Evolutionary conservation across 2,888 invertebrate species (phyloP), one percentile per base, ranked within the genome.

Genomic region (Cryptops parisi): DNA sequence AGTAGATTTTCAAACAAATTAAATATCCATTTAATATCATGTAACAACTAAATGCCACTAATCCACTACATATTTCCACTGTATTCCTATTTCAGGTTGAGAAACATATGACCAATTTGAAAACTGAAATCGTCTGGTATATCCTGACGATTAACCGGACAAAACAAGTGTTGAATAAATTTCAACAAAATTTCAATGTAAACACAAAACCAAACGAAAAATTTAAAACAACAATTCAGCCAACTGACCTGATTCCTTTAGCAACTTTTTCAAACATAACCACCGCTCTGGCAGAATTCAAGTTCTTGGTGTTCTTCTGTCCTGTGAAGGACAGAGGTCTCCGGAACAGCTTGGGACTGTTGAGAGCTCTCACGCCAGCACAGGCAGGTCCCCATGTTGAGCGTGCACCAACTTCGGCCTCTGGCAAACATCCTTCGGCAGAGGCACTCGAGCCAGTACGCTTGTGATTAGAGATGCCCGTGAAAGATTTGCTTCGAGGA

Each of bases 401-500:
- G 2, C 49, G 49, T 22, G 25, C 40, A n/a, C 49, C 49, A 19
- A 49, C 49, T 40, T 49, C 49, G 4, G 49, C 22, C 19, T 49
- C 49, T 22, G 22, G 23, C 4, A 40, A 15, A 22, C 49, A 49
- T 15, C 49, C 49, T 39, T 49, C 49, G 5, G 49, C 49, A n/a
- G 49, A 49, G 2, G 12, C 39, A 38, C 49, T 49, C 5, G 49
- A 49, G 9, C 23, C 38, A 39, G 19, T 22, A 12, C 49, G 38
- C 27, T 49, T 49, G 12, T 49, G 49, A 23, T 21, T 40, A 2
- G 21, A 3, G 4, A 38, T 40, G 5, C 49, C 49, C 15, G 49
- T 49, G 23, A 49, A 49, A 3, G 49, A 49, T 40, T 49, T 49
- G 25, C 49, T 49, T 23, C 49, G 19, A 1, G 49, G 49, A 40